A percentile compares a stretch with the other conserved stretches of the same genome.
Evolutionary conservation across 2,113 vertebrate genomes (phyloP).

Genomic region (Erpornis zantholeuca): DNA sequence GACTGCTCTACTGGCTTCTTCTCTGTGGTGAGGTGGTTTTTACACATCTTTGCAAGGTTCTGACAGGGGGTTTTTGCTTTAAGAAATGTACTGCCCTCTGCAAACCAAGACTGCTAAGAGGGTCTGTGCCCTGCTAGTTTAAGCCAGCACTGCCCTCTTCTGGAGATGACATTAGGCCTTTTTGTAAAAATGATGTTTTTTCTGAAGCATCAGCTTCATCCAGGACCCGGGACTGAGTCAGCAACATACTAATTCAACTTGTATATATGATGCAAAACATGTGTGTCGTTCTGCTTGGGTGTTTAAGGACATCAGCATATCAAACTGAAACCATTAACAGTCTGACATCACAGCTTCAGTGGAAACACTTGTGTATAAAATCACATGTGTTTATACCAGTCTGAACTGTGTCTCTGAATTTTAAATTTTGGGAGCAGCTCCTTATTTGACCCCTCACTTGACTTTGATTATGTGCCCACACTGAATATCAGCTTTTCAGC

Average conservation of each 20-base stretch:
- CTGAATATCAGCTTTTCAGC: neutral
- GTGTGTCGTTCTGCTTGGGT: neutral
- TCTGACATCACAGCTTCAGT: neutral
- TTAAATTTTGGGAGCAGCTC: neutral
- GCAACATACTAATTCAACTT: neutral
- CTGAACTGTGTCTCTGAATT: neutral
- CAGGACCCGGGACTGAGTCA: neutral
- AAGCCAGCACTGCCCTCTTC: constrained; percentile 62
- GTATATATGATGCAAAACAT: neutral
- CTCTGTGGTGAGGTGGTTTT: neutral
- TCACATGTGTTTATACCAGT: neutral
- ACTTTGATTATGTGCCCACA: neutral
- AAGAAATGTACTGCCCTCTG: neutral
- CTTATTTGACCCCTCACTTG: neutral
- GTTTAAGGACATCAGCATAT: neutral
- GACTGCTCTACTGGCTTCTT: neutral
- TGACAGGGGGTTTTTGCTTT: neutral
- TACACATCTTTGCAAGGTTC: neutral
- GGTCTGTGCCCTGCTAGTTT: neutral
- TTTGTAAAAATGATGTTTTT: neutral
- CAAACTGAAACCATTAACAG: neutral
- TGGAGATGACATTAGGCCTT: neutral
- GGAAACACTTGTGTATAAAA: neutral
- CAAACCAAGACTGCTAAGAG: neutral
- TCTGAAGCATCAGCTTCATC: neutral